Evolutionary conservation across 2,888 invertebrate genomes (phyloP).

Genomic region (Plagiodera versicolora): DNA sequence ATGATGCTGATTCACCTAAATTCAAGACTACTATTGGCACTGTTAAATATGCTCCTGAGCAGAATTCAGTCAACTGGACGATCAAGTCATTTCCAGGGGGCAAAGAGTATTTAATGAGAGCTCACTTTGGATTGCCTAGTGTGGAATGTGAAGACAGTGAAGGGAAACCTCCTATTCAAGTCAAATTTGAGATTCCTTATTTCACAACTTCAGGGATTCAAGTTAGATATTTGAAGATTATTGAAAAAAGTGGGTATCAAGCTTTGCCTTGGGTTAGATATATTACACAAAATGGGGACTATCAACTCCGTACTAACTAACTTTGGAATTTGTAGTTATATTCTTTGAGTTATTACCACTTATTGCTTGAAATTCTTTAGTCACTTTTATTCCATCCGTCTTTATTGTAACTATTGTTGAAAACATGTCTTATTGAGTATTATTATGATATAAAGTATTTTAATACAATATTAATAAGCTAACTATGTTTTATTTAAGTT

Average conservation of each 20-base stretch:
- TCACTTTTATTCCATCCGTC: constrained; percentile 14
- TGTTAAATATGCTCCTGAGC: constrained; percentile 96
- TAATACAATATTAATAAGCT: constrained; percentile 2
- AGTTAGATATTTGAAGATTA: constrained; percentile 94
- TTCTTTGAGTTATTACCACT: constrained; percentile 1
- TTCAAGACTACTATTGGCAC: constrained; percentile 97
- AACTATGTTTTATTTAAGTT: not conserved
- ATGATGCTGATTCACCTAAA: constrained; percentile 97
- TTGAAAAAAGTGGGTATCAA: constrained; percentile 98
- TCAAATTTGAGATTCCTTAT: constrained; percentile 98
- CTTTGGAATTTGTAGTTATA: constrained; percentile 4
- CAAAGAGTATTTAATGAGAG: constrained; percentile 97
- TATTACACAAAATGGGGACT: constrained; percentile 98
- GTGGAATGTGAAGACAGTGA: constrained; percentile 93
- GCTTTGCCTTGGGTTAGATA: constrained; percentile 99
- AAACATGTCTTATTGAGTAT: not conserved
- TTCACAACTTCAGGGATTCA: constrained; percentile 99
- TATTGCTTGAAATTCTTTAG: constrained; percentile 8
- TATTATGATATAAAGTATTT: constrained; percentile 5
- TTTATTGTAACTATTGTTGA: constrained; percentile 5
- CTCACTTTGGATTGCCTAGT: constrained; percentile 96
- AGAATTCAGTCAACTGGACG: constrained; percentile 96
- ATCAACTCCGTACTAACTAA: constrained; percentile 92
- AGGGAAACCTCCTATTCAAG: constrained; percentile 97
- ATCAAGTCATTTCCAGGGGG: constrained; percentile 98